phyloP scores from a whole-genome alignment of 1,140 invertebrate species.

The Penaeus chinensis region DNA sequence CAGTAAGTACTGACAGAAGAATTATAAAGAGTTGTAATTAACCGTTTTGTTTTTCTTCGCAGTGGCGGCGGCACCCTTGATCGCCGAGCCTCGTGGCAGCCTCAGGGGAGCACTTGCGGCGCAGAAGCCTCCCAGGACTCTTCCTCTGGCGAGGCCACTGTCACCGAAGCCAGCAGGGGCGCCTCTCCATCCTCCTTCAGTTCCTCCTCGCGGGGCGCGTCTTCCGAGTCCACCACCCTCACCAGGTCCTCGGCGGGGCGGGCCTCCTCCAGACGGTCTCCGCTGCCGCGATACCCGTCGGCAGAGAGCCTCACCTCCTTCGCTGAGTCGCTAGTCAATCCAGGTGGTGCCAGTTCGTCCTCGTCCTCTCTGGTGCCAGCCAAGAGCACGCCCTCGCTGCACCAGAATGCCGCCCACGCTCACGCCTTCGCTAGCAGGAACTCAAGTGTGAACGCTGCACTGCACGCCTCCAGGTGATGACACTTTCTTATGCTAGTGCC shows the following conservation, averaged over 20 bases:
- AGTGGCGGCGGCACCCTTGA: conserved; percentile 27
- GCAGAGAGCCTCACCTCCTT: conserved; percentile 53
- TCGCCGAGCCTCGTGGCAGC: conserved; percentile 47
- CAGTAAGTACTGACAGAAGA: no score
- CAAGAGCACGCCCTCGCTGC: conserved; percentile 56
- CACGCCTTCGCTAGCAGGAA: conserved; percentile 23
- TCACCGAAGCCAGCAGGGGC: not conserved
- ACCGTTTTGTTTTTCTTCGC: not conserved
- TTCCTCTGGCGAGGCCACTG: conserved; percentile 6
- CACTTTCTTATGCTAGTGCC: no score
- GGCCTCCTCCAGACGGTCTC: conserved; percentile 41
- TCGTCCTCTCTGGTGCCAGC: conserved; percentile 47
- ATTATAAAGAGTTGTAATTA: not conserved
- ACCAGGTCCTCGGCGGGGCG: conserved; percentile 25
- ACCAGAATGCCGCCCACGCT: conserved; percentile 27
- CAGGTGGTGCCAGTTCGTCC: not conserved
- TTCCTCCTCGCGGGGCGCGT: no score
- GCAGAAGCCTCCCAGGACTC: not conserved
- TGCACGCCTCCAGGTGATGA: conserved; percentile 47
- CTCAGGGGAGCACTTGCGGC: not conserved
- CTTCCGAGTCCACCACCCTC: no score
- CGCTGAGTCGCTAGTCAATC: conserved; percentile 52
- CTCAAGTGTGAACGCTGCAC: conserved; percentile 27
- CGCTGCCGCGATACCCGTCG: conserved; percentile 37
- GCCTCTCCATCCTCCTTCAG: no score